These are phyloP conservation scores for Eueremaeus valkanovi DNA, from an alignment of 2,888 invertebrate genomes.

Conservation along the genomic window DNA sequence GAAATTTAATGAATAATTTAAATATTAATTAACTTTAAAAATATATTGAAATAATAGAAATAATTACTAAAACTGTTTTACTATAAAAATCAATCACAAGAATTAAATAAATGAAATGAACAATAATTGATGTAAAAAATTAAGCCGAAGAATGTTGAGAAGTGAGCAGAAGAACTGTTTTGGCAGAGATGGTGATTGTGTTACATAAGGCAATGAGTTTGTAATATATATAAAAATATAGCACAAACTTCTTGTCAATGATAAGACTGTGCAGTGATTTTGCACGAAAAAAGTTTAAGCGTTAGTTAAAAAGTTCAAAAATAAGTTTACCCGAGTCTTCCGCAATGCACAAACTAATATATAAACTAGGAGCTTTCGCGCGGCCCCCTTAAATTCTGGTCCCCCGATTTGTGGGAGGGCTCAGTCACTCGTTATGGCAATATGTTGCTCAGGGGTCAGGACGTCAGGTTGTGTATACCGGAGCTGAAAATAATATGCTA, in stretches of 20 bases:
- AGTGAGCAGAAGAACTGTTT: neutral
- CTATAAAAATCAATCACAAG: neutral
- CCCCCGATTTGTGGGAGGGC: constrained; percentile 31
- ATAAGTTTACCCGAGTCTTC: constrained; percentile 33
- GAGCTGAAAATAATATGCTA: constrained; percentile 32
- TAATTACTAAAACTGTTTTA: neutral
- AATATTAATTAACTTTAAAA: neutral
- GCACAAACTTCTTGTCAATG: neutral
- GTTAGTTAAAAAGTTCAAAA: constrained; percentile 35
- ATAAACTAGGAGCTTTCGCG: constrained; percentile 4
- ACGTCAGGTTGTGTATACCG: constrained; percentile 34
- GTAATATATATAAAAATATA: neutral
- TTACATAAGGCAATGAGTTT: neutral
- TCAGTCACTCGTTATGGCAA: constrained; percentile 19
- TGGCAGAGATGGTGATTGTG: neutral
- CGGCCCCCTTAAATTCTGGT: neutral
- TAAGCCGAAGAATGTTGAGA: neutral
- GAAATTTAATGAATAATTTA: neutral
- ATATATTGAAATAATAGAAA: neutral
- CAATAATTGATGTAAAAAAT: neutral
- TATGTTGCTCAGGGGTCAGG: constrained; percentile 23
- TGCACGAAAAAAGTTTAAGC: constrained; percentile 12
- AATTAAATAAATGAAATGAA: neutral
- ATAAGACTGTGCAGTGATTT: neutral
- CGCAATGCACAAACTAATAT: constrained; percentile 21